Percentiles rank a stretch among this genome's conserved stretches.
Evolutionary conservation across 2,113 vertebrate genomes (phyloP).

Genomic region (Phalacrocorax carbo): DNA sequence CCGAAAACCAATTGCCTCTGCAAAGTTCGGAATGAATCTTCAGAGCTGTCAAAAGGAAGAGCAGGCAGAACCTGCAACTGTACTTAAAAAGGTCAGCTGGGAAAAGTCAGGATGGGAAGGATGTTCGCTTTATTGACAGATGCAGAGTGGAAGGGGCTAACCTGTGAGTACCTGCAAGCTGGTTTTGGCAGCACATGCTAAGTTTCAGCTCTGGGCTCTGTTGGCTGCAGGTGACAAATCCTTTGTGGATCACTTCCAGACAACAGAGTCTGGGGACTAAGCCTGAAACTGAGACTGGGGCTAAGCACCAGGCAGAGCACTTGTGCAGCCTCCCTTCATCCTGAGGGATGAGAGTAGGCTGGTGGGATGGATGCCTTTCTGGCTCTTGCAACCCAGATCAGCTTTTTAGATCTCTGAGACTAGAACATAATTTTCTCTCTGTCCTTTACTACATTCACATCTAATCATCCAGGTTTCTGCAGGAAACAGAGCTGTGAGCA

Average conservation of each 20-base stretch:
- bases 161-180: neutral
- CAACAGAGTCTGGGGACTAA: neutral
- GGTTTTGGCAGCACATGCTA: neutral
- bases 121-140: neutral
- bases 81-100: constrained; percentile 56
- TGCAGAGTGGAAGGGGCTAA: neutral
- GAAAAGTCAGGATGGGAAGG: constrained; percentile 38
- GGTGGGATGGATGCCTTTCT: neutral
- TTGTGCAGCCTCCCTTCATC: neutral
- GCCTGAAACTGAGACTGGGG: neutral
- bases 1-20: neutral
- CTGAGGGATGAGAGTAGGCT: neutral
- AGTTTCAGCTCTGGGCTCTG: neutral
- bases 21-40: constrained; percentile 19
- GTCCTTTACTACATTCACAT: neutral
- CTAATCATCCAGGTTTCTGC: neutral
- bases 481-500: neutral
- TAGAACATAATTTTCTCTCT: neutral
- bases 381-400: neutral
- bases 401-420: neutral
- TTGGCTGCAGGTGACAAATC: neutral
- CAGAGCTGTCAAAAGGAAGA: constrained; percentile 47
- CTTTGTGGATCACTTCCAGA: neutral
- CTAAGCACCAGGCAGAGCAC: neutral
- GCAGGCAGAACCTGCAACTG: neutral